phyloP scores from a whole-genome alignment of 1,140 invertebrate genomes.

The Drosophila prosaltans region DNA sequence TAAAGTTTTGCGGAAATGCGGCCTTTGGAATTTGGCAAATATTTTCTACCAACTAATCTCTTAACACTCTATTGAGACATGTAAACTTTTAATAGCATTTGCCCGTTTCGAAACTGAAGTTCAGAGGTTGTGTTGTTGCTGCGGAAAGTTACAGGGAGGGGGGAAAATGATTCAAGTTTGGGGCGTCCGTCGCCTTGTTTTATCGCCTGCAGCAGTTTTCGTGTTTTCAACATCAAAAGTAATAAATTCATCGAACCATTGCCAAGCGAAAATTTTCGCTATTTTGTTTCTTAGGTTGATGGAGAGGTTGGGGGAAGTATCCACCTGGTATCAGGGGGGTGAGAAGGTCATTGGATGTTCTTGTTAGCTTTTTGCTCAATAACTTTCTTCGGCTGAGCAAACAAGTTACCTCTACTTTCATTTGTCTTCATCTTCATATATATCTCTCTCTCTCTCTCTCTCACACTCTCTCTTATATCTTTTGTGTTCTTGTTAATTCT shows the following conservation, averaged over 20 bases:
- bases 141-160: too few relatives aligned
- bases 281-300: constrained; percentile 15
- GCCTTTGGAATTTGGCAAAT: constrained; percentile 53
- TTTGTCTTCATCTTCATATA: background rate
- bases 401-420: constrained; percentile 15
- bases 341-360: constrained; percentile 21
- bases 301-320: background rate
- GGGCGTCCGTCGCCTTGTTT: constrained; percentile 60
- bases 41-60: constrained; percentile 76
- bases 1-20: constrained; percentile 50
- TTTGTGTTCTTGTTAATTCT: constrained; percentile 37
- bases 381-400: constrained; percentile 37
- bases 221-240: constrained; percentile 80
- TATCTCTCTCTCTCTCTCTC: background rate
- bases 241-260: constrained; percentile 78
- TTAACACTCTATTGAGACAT: constrained; percentile 81
- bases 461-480: background rate
- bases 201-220: constrained; percentile 80
- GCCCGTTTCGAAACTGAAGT: constrained; percentile 36
- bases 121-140: constrained; percentile 1
- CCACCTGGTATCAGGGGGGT: background rate
- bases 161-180: background rate
- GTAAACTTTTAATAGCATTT: constrained; percentile 81
- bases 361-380: constrained; percentile 62
- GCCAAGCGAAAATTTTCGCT: constrained; percentile 45